Base-by-base conservation (phyloP, 2,888 invertebrate genomes). In the Hirtodrosophila duncani region DNA sequence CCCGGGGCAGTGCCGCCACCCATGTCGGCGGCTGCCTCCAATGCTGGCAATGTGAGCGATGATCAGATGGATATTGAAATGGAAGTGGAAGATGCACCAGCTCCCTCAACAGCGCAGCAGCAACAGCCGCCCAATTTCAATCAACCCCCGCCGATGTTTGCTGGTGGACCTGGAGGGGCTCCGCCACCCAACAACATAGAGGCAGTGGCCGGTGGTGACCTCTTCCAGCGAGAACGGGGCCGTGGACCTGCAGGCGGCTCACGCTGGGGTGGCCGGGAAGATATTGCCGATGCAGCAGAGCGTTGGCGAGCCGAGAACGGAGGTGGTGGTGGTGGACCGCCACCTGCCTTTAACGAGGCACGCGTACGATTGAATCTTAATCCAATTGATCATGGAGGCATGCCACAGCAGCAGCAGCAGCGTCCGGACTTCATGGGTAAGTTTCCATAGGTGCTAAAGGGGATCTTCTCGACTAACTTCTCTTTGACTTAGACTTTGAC, bases 31-130 rank as follows among this genome's bases (percentile, higher is more conserved):
- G 57, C 51, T 29, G 61, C 61, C 14, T 83, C 31, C 8, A 45
- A 67, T 38, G 50, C 60, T 2, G 81, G 84, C 1, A 84, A 85
- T 63, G 81, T 83, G 48, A 86, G 89, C 36, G 92, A 92, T 42
- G 94, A 94, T 77, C 92, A 92, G 42, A 94, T 94, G 94, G 94
- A 94, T 63, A 89, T 94, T 27, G 94, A 94, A 84, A 91, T 92
- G 84, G 91, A 91, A 49, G 90, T 91, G 59, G 91, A 88, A n/a
- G 82, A 84, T 23, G 78, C 64, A n/a, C 58, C 68, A 4, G 51
- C 53, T 7, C 34, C 68, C 3, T 48, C 59, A 3, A 41, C 63
- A 4, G 27, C 44, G 16, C 53, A 65, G 11, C 44, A 67, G 18
- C 50, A 56, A 10, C 56, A 59, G 49, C 80, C 64, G 36, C 61